phyloP scores from a whole-genome alignment of 2,888 invertebrate genomes.

The Salticus scenicus region DNA sequence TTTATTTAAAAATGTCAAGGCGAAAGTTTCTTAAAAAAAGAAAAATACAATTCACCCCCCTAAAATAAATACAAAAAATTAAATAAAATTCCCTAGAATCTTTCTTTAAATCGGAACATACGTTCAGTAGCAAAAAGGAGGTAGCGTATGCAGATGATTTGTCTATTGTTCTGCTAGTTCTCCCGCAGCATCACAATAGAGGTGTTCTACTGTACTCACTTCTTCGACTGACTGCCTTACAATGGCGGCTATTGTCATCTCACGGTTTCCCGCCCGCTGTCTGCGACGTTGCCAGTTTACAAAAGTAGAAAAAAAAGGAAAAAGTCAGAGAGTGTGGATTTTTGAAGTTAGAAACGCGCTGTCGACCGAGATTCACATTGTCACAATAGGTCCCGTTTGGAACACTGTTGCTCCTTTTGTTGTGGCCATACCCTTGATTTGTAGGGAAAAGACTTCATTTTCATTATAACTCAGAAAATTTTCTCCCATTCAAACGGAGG shows the following conservation, averaged over 20 bases:
- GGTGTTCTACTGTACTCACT: slow-evolving; percentile 68
- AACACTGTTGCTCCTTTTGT: slow-evolving; percentile 69
- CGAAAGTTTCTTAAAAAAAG: slow-evolving; percentile 38
- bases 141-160: slow-evolving; percentile 69
- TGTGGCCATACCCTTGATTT: slow-evolving; percentile 58
- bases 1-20: slow-evolving; percentile 47
- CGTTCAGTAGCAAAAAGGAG: slow-evolving; percentile 37
- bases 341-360: slow-evolving; percentile 66
- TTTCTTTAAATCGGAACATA: slow-evolving; percentile 60
- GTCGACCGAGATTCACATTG: slow-evolving; percentile 44
- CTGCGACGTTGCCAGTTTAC: slow-evolving; percentile 62
- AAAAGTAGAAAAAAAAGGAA: slow-evolving; percentile 9
- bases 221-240: slow-evolving; percentile 67
- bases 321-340: slow-evolving; percentile 59
- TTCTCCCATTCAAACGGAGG: no score
- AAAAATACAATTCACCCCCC: neutral
- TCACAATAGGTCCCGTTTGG: slow-evolving; percentile 53
- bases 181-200: slow-evolving; percentile 53
- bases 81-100: slow-evolving; percentile 39
- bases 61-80: slow-evolving; percentile 5
- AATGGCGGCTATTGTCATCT: slow-evolving; percentile 58
- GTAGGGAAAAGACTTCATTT: slow-evolving; percentile 60
- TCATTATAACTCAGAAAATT: slow-evolving; percentile 1
- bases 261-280: slow-evolving; percentile 58
- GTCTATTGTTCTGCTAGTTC: slow-evolving; percentile 57